phyloP scores from a whole-genome alignment of 2,113 vertebrate genomes.

The Spheniscus mendiculus region DNA sequence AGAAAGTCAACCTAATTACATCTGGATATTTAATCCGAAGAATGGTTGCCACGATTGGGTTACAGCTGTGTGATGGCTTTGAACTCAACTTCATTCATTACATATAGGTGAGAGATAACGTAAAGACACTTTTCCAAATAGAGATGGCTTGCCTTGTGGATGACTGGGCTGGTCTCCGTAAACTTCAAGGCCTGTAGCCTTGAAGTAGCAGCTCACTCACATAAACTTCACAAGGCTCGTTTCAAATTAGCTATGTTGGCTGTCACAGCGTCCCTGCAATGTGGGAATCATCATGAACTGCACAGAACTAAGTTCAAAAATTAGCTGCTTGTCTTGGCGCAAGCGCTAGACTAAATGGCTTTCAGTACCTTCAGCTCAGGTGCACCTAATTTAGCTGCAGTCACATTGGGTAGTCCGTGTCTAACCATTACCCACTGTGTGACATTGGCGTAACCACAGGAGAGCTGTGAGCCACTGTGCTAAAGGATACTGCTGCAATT shows the following conservation, averaged over 20 bases:
- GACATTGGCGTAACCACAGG: background rate
- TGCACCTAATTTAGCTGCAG: background rate
- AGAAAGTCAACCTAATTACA: background rate
- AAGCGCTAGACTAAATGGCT: background rate
- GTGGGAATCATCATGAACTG: background rate
- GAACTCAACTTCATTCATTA: background rate
- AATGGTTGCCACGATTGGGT: background rate
- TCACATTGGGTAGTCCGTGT: background rate
- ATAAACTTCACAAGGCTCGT: background rate
- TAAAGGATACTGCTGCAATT: background rate
- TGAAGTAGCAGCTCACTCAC: background rate
- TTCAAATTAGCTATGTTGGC: background rate
- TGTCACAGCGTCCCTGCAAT: background rate
- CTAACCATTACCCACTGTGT: background rate
- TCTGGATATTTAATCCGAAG: background rate
- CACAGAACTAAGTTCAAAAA: background rate
- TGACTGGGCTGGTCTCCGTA: background rate
- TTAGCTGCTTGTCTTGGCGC: background rate
- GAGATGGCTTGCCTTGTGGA: background rate
- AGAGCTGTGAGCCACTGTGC: background rate
- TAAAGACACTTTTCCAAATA: background rate
- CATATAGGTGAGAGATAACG: background rate
- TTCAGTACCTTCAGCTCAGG: background rate
- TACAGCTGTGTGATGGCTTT: background rate
- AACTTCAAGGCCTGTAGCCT: background rate